A percentile compares a stretch with the other conserved stretches of the same genome.
These are phyloP conservation scores for Uloborus plumipes DNA, from an alignment of 2,888 invertebrate species.

Conservation along the genomic window DNA sequence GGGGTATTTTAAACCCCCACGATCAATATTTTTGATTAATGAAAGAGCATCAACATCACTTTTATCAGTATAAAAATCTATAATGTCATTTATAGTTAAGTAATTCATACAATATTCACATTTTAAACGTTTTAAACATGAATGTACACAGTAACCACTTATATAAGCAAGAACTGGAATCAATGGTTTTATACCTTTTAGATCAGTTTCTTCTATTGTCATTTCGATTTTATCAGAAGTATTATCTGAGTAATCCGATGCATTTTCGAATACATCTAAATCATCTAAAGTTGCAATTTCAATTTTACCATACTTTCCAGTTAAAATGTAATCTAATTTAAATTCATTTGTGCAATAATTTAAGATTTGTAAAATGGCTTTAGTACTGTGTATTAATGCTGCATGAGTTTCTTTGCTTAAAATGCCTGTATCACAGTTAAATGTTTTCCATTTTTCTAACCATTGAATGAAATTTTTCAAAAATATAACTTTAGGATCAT, in stretches of 20 bases:
- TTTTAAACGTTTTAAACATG: background rate
- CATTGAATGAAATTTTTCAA: background rate
- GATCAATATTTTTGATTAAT: background rate
- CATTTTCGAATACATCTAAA: background rate
- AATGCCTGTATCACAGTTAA: background rate
- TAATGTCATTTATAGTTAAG: background rate
- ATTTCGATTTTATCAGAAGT: background rate
- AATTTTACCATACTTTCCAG: background rate
- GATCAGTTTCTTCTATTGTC: background rate
- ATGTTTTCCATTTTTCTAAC: background rate
- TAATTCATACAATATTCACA: background rate
- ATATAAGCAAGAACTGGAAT: conserved; percentile 7
- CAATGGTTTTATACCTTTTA: background rate
- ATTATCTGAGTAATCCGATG: background rate
- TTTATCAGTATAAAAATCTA: background rate
- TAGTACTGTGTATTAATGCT: background rate
- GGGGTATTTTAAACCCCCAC: conserved; percentile 1
- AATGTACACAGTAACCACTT: conserved; percentile 2
- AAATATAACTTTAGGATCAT: background rate
- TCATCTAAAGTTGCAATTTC: background rate
- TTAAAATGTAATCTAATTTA: background rate
- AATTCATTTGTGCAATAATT: conserved; percentile 6
- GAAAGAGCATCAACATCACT: too few species aligned
- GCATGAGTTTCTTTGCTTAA: conserved; percentile 8
- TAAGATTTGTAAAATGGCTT: background rate